Base-by-base conservation (phyloP, 2,113 vertebrate genomes). In the Forbesichthys agassizii region DNA sequence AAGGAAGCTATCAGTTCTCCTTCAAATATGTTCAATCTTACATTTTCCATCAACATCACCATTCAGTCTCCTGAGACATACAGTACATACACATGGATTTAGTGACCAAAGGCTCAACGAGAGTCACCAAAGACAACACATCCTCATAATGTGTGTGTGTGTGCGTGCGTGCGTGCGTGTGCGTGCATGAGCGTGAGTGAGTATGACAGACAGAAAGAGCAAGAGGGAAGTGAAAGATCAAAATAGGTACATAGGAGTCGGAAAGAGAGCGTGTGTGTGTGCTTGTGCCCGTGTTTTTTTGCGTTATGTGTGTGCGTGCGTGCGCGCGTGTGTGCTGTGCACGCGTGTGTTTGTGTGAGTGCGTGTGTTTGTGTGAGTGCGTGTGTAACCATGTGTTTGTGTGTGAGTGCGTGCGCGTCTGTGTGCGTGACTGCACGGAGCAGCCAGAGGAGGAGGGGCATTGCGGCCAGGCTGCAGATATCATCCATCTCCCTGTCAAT, bases 401-500 rank as follows among this genome's bases (percentile, higher is more conserved):
- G 64, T 59, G 66, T 61, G 57, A 55, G 47, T 47, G 61, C 51
- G 58, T n/a, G 33, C 49, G 58, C 61, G 64, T 52, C 46, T 51
- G 42, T 54, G 33, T 57, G 61, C 73, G 73, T 59, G 12, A 42
- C 66, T 65, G 81, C 57, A n/a, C 14, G 18, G 48, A 60, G 67
- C 57, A 61, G 67, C 52, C 67, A 60, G 58, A 61, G 73, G 3
- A 27, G 18, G 71, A 51, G 64, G 70, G 62, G 90, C 83, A 84
- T 78, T 82, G 88, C 86, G 54, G 82, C 90, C 87, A 92, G 91
- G 90, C 93, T 96, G 94, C 94, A 92, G 93, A 93, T 95, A 94
- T 91, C 94, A 97, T 98, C 95, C 94, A 96, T 98, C 96, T 97
- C 94, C 84, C 92, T 96, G 95, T 96, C 95, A 96, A 92, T 88